These are phyloP conservation scores for Coenonympha glycerion DNA, from an alignment of 2,888 invertebrate species.

Conservation along the genomic window DNA sequence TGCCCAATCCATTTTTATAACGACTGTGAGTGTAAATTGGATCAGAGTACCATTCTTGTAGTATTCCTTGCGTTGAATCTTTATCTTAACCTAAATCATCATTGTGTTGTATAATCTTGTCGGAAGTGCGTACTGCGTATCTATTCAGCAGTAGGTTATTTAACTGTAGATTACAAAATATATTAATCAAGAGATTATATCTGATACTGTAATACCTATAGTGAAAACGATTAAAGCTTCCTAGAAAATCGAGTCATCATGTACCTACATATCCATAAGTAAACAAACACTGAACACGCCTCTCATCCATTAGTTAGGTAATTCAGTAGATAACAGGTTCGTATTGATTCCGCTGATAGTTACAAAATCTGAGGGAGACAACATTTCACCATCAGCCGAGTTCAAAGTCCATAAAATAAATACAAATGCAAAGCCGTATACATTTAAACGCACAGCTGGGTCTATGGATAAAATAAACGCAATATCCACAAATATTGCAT, in stretches of 20 bases:
- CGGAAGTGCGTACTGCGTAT: no score
- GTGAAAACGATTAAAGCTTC: slow-evolving; percentile 5
- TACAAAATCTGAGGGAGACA: slow-evolving; percentile 46
- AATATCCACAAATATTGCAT: slow-evolving; percentile 56
- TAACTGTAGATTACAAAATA: background rate
- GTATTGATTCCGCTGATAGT: slow-evolving; percentile 56
- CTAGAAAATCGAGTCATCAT: slow-evolving; percentile 13
- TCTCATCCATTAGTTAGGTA: slow-evolving; percentile 34
- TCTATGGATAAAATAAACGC: slow-evolving; percentile 56
- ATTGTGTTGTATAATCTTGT: no score
- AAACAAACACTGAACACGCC: slow-evolving; percentile 35
- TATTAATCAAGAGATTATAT: background rate
- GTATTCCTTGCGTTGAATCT: slow-evolving; percentile 36
- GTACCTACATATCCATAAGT: slow-evolving; percentile 23
- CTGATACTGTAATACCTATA: background rate
- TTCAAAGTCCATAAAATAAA: slow-evolving; percentile 67
- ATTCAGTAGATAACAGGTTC: slow-evolving; percentile 28
- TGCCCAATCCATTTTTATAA: slow-evolving; percentile 26
- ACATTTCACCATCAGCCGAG: slow-evolving; percentile 65
- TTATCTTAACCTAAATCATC: no score
- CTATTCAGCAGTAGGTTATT: no score
- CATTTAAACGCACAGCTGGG: slow-evolving; percentile 62
- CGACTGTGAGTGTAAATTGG: slow-evolving; percentile 48
- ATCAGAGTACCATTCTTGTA: slow-evolving; percentile 1
- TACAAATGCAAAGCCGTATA: slow-evolving; percentile 54